Evolutionary conservation across 2,113 vertebrate genomes (phyloP), one percentile per base, ranked within the genome.

Genomic region (Varanus komodoensis): DNA sequence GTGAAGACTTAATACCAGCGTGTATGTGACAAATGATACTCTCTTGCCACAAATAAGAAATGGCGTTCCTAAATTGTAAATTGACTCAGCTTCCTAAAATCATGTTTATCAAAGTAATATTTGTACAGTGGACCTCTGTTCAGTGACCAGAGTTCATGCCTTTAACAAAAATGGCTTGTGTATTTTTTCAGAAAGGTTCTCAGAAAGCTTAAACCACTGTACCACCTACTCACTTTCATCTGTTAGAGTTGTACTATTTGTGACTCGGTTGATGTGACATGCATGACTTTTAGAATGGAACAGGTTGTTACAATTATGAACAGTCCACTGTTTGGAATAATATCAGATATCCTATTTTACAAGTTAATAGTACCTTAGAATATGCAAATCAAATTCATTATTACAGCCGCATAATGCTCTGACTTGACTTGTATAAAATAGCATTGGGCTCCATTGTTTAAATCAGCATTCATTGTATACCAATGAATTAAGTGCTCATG

Each of bases 11-110:
- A 94, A 86, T 89, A 94, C 86, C 32, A 90, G 94, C 34, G 71
- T 96, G 48, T 98, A 95, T 85, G 91, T 97, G 84, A 84, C 95
- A 29, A 94, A 91, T 1, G 95, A 96, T 64, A 82, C 96, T 97
- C 25, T 89, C 97, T 5, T 92, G 94, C 80, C 96, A 93, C 71
- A 97, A 97, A 82, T 97, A 88, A 93, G 34, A 71, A 7, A 34
- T 32, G 86, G 73, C 54, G 75, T 89, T 9, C 44, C 75, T 74
- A 48, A 91, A 82, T 4, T 89, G 57, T 92, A 8, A 44, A 91
- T 83, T 4, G 78, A 91, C 86, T 86, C 84, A 89, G 34, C 6
- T 90, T 93, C 64, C 83, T 91, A 74, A 68, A 83, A 94, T 1
- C 83, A 91, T 64, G 44, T 0, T 94, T 90, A 57, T 89, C 21